A percentile compares a stretch with the other conserved stretches of the same genome.
These are phyloP conservation scores for Cerastis rubricosa DNA, from an alignment of 2,888 invertebrate genomes.

Conservation along the genomic window DNA sequence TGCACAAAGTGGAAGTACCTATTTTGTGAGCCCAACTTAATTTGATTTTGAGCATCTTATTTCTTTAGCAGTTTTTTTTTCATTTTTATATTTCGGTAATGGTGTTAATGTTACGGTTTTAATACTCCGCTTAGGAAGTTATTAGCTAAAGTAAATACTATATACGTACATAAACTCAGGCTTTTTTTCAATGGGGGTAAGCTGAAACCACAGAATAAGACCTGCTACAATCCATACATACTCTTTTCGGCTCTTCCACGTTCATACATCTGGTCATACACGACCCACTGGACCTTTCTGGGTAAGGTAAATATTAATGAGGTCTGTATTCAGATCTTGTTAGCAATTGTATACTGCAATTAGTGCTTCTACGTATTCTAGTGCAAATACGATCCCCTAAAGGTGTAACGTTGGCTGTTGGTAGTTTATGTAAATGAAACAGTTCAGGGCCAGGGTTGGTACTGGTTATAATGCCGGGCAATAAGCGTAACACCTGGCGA, in stretches of 20 bases:
- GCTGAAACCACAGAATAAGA: background rate
- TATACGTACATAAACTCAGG: background rate
- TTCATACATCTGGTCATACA: background rate
- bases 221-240: background rate
- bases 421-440: constrained; percentile 45
- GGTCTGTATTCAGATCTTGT: background rate
- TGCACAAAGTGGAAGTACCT: constrained; percentile 65
- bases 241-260: background rate
- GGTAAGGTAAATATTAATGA: constrained; percentile 21
- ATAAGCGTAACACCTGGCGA: constrained; percentile 59
- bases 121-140: constrained; percentile 8
- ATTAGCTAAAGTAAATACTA: constrained; percentile 26
- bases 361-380: constrained; percentile 24
- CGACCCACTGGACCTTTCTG: background rate
- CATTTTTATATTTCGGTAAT: constrained; percentile 26
- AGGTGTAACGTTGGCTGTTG: constrained; percentile 29
- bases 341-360: constrained; percentile 28
- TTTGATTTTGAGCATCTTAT: constrained; percentile 59
- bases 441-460: constrained; percentile 31
- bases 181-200: background rate
- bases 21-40: constrained; percentile 55
- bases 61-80: constrained; percentile 39
- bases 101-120: constrained; percentile 1
- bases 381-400: constrained; percentile 19
- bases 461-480: constrained; percentile 37